Evolutionary conservation across 2,113 vertebrate genomes (phyloP).

Genomic region (Chrysemys picta): DNA sequence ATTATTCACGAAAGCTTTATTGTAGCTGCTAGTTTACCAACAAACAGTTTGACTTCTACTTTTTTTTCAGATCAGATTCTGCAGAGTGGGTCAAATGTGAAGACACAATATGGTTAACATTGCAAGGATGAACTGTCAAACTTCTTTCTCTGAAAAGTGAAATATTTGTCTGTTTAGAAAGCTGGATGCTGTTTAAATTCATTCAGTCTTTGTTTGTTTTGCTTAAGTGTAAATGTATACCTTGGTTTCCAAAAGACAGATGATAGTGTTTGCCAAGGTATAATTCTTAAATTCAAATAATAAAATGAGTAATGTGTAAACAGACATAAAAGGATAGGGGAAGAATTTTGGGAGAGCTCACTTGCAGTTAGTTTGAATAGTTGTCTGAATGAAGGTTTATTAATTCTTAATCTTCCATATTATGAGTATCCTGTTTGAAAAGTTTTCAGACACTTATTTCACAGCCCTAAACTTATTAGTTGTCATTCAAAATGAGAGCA

Average conservation of each 20-base stretch:
- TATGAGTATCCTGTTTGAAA: not conserved
- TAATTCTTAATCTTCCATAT: not conserved
- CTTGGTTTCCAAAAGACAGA: not conserved
- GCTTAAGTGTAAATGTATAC: not conserved
- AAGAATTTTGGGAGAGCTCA: not conserved
- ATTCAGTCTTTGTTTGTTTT: not conserved
- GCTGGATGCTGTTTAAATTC: not conserved
- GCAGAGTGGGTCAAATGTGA: not conserved
- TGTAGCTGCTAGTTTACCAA: not conserved
- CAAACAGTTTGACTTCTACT: not conserved
- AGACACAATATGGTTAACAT: not conserved
- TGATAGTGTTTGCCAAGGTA: not conserved
- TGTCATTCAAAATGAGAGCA: not conserved
- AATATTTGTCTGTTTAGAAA: not conserved
- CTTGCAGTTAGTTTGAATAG: not conserved
- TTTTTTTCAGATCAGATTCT: not conserved
- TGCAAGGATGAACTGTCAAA: fast-evolving
- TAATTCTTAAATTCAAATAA: not conserved
- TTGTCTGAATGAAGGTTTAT: not conserved
- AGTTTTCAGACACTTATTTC: not conserved
- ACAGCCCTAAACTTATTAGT: not conserved
- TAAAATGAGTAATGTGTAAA: not conserved
- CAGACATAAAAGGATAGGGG: not conserved
- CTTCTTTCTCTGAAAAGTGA: not conserved
- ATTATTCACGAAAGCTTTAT: not conserved